These are phyloP conservation scores for Ochotona princeps DNA, from an alignment of 2,113 vertebrate genomes.

Conservation along the genomic window DNA sequence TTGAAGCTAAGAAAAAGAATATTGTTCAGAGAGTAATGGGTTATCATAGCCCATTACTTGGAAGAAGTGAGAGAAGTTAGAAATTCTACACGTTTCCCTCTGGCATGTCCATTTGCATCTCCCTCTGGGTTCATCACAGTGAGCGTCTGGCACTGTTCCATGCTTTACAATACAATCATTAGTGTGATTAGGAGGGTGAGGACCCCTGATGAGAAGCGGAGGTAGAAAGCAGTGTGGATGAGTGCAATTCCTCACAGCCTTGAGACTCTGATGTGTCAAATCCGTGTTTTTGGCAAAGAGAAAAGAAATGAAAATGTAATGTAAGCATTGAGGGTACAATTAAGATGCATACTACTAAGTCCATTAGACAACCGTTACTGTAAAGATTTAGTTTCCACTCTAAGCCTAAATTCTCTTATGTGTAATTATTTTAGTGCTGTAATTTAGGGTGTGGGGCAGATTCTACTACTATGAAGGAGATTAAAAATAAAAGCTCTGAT, in stretches of 20 bases:
- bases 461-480: slow-evolving; percentile 20
- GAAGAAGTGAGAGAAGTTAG: background rate
- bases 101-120: background rate
- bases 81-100: background rate
- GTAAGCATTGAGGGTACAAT: background rate
- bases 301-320: background rate
- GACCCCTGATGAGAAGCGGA: background rate
- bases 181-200: background rate
- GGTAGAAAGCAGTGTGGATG: background rate
- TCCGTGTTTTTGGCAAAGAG: background rate
- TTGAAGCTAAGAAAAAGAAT: background rate
- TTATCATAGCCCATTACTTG: background rate
- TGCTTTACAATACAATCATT: background rate
- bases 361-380: slow-evolving; percentile 9
- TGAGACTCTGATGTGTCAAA: background rate
- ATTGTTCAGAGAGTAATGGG: background rate
- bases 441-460: slow-evolving; percentile 30
- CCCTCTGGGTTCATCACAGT: background rate
- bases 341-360: slow-evolving; percentile 24
- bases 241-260: background rate
- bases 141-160: background rate
- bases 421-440: slow-evolving; percentile 43
- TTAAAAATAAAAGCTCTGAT: slow-evolving; percentile 41
- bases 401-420: slow-evolving; percentile 20
- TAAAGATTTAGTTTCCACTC: slow-evolving; percentile 24